Evolutionary conservation across 2,113 vertebrate species (phyloP).

Genomic region (Actinemys pallida): DNA sequence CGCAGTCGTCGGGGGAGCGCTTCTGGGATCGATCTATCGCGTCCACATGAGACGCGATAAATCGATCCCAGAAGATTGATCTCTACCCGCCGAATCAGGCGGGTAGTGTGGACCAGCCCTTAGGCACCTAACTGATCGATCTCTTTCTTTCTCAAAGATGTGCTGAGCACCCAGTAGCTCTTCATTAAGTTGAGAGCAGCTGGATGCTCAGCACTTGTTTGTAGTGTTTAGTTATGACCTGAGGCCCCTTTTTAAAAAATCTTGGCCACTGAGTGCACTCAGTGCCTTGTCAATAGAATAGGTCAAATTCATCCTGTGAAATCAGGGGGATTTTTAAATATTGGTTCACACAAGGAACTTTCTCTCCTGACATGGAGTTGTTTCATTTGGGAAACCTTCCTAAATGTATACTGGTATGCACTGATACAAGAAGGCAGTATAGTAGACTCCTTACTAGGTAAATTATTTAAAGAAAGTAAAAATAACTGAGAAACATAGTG

Average conservation of each 20-base stretch:
- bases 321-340: not conserved
- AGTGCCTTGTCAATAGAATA: accelerated
- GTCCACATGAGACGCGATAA: too few species aligned
- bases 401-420: accelerated
- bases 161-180: not conserved
- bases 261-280: not conserved
- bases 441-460: not conserved
- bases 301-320: not conserved
- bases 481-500: not conserved
- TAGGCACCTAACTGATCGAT: too few species aligned
- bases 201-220: not conserved
- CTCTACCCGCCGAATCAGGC: too few species aligned
- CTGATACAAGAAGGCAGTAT: not conserved
- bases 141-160: not conserved
- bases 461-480: not conserved
- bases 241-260: not conserved
- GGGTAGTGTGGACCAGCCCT: too few species aligned
- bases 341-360: accelerated
- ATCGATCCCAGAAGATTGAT: too few species aligned
- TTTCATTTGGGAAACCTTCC: not conserved
- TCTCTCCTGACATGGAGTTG: not conserved
- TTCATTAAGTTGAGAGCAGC: not conserved
- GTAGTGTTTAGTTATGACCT: not conserved
- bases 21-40: too few species aligned
- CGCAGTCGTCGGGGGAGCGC: too few species aligned